Percentiles rank a stretch among this genome's conserved stretches.
These are phyloP conservation scores for Salminus brasiliensis DNA, from an alignment of 2,113 vertebrate genomes.

Conservation along the genomic window DNA sequence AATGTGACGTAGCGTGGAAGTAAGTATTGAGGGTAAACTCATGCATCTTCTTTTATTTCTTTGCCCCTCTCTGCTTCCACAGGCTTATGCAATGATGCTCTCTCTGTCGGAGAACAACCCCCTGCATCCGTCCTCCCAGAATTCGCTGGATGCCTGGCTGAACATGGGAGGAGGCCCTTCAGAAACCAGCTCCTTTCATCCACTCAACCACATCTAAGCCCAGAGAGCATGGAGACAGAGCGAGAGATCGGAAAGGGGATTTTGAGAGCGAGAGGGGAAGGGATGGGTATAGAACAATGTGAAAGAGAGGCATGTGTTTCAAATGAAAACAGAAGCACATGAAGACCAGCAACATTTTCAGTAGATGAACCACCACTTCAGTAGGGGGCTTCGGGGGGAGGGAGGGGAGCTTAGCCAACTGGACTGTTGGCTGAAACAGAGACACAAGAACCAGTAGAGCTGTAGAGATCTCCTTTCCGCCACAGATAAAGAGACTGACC, in stretches of 20 bases:
- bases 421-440: conserved; percentile 39
- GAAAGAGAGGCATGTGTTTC: conserved; percentile 31
- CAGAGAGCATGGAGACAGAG: conserved; percentile 68
- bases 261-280: conserved; percentile 48
- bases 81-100: conserved; percentile 99
- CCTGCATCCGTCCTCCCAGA: conserved; percentile 93
- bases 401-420: background rate
- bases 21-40: background rate
- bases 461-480: conserved; percentile 29
- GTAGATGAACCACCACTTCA: conserved; percentile 43
- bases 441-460: conserved; percentile 17
- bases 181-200: conserved; percentile 91
- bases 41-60: conserved; percentile 36
- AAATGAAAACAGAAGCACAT: conserved; percentile 21
- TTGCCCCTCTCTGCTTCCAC: conserved; percentile 48
- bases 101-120: conserved; percentile 95
- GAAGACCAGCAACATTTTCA: conserved; percentile 35
- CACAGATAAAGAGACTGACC: conserved; percentile 11
- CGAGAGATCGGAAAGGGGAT: conserved; percentile 61
- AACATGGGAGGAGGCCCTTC: conserved; percentile 90
- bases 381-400: background rate
- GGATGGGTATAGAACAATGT: conserved; percentile 43
- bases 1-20: background rate
- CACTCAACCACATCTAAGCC: conserved; percentile 94
- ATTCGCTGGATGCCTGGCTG: conserved; percentile 96